These are phyloP conservation scores for Calcarius ornatus DNA, from an alignment of 2,113 vertebrate genomes.

Conservation along the genomic window DNA sequence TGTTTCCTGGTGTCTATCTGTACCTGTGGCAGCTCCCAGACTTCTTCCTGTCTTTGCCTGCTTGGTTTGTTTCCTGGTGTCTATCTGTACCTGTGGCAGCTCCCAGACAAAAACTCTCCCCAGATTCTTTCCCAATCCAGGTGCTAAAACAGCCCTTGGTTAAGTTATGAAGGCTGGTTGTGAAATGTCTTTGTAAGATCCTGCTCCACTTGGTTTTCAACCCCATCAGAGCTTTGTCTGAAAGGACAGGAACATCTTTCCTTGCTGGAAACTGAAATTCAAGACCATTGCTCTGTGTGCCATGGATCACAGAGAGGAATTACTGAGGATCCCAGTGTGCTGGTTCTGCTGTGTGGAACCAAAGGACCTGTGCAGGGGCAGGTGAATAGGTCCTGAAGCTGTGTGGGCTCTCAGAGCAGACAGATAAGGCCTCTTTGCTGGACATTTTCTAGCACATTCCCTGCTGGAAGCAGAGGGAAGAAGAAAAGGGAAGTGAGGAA, in stretches of 20 bases:
- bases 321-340: fast-evolving
- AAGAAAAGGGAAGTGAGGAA: neutral
- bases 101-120: neutral
- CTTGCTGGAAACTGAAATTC: neutral
- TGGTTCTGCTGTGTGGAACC: fast-evolving
- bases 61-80: neutral
- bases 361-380: neutral
- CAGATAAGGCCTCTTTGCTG: neutral
- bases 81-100: no score
- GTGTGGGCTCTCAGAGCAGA: neutral
- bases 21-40: no score
- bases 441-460: neutral
- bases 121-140: neutral
- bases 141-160: neutral
- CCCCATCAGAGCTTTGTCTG: neutral
- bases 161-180: neutral
- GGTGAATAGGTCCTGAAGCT: neutral
- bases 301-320: neutral
- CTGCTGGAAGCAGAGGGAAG: neutral
- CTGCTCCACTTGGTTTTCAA: neutral
- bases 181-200: neutral
- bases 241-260: neutral
- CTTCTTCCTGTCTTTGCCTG: neutral
- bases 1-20: neutral
- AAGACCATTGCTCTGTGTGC: neutral